Percentiles rank a stretch among this genome's conserved stretches.
phyloP scores from a whole-genome alignment of 2,888 invertebrate genomes.

The Caenorhabditis sp. region DNA sequence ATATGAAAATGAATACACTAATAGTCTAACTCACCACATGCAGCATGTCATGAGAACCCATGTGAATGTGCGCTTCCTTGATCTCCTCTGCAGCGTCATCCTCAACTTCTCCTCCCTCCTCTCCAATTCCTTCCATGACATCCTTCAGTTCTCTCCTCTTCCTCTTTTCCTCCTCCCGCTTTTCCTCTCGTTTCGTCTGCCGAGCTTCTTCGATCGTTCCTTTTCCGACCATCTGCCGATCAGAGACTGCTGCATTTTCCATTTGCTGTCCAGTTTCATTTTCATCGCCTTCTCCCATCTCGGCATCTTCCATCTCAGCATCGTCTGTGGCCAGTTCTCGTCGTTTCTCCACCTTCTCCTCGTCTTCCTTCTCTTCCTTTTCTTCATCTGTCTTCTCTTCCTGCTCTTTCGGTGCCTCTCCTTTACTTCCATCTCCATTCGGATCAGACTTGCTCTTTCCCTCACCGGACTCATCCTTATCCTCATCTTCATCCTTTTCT shows the following conservation, averaged over 20 bases:
- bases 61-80: constrained; percentile 65
- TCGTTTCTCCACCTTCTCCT: constrained; percentile 53
- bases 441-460: constrained; percentile 72
- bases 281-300: constrained; percentile 71
- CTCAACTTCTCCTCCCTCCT: constrained; percentile 59
- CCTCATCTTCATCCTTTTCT: constrained; percentile 66
- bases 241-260: constrained; percentile 65
- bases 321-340: constrained; percentile 60
- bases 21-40: constrained; percentile 33
- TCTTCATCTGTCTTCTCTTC: constrained; percentile 48
- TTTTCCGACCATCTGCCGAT: constrained; percentile 69
- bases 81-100: constrained; percentile 52
- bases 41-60: constrained; percentile 67
- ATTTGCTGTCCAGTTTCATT: constrained; percentile 70
- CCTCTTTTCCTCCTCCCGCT: constrained; percentile 53
- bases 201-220: constrained; percentile 79
- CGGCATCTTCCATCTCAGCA: constrained; percentile 64
- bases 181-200: constrained; percentile 65
- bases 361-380: constrained; percentile 55
- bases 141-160: constrained; percentile 58
- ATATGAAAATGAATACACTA: neutral
- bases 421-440: constrained; percentile 78
- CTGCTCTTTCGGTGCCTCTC: constrained; percentile 59
- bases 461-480: constrained; percentile 65
- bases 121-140: constrained; percentile 52